Evolutionary conservation across 2,888 invertebrate genomes (phyloP), one percentile per base, ranked within the genome.

Genomic region (Mythimna loreyi): DNA sequence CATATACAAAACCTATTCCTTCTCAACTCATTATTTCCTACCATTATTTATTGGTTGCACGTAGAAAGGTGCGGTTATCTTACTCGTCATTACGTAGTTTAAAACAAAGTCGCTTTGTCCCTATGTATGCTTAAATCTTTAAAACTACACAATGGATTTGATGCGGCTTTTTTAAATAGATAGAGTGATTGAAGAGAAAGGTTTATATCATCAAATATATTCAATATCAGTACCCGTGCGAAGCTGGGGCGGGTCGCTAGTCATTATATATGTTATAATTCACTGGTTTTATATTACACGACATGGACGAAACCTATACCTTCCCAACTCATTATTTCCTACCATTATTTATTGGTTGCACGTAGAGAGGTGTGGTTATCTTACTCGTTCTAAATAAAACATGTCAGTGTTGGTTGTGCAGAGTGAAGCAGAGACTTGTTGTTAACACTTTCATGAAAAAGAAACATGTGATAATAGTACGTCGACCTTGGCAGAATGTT

Each of bases 381-480:
- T 50, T 59, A 40, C 43, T 40, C 28, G 75, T 56, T 49, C 65
- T 61, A 61, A 78, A 70, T 79, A 64, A 78, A 75, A 64, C 75
- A 66, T 73, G 76, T 69, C 21, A n/a, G 33, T 11, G 53, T 68
- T 49, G 50, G 23, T 58, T 43, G n/a, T 40, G 49, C 58, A 36
- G 47, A 23, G 30, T 43, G 25, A 25, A 47, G 21, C 30, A 53
- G 52, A 64, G 16, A 58, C 25, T 40, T 9, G 19, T 13, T 65
- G 61, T 80, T 79, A 80, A 78, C 68, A 80, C 86, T 82, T 85
- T 80, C 78, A 67, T 80, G 69, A 62, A 82, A 84, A 82, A 81
- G 78, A 75, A 84, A 83, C 80, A 71, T 73, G 75, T 83, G 87
- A 87, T 87, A 87, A 87, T 69, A 76, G 82, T 75, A 43, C 78